Base-by-base conservation (phyloP, 2,113 vertebrate species). In the Centropus unirufus region DNA sequence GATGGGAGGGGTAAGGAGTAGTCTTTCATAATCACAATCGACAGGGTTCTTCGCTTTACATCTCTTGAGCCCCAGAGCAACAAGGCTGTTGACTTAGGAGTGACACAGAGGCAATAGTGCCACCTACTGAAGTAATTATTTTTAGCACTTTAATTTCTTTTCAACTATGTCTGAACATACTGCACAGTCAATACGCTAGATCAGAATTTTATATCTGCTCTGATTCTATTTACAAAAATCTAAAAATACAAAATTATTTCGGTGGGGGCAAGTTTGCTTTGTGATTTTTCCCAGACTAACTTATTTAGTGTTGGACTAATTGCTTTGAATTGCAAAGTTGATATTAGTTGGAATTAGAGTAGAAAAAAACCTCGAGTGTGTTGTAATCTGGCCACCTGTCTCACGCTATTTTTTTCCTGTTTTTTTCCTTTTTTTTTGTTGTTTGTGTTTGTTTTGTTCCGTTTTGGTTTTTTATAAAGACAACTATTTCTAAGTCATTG, bases 71-170 rank as follows among this genome's bases (percentile, higher is more conserved):
- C 52, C 32, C 66, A 5, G 34, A 63, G 47, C 9, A 32, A 51
- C 66, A 22, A 42, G 73, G 52, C 30, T 23, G 10, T 3, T 76
- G 64, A 15, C 24, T 72, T 15, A 29, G 47, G 34, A 79, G 42
- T 21, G 92, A 93, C 92, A 76, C 42, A 96, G 93, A 95, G 96
- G 29, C 54, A 87, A 97, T 66, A 96, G 93, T 94, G 92, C 96
- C 96, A 96, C 59, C 97, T 97, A 95, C 94, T 92, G 96, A 94
- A 96, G 54, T 22, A 46, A 44, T 26, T 46, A 42, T 42, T 94
- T 87, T 79, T 64, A 91, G 94, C 96, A 90, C 40, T 27, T 27
- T 11, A 4, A 24, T 86, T 82, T 62, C 80, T 30, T 26, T 63
- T 54, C 32, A 26, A 30, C 14, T 62, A 6, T 14, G 27, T 15